Base-by-base conservation (phyloP, 2,797 vertebrate species). In the Argentina silus region DNA sequence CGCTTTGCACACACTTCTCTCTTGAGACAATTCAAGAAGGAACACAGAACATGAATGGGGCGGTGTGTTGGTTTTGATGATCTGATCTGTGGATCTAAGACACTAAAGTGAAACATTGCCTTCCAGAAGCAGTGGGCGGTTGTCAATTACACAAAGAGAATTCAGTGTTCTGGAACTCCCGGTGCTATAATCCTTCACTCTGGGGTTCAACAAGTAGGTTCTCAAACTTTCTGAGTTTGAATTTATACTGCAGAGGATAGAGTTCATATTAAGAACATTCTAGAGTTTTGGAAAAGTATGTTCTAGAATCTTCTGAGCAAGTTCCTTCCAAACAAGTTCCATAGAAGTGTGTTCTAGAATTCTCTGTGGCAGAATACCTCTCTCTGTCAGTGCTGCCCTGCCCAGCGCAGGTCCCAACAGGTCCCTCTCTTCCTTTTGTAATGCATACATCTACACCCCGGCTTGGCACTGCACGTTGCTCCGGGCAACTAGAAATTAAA, bases 41-140 rank as follows among this genome's bases (percentile, higher is more conserved):
- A 12, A 11, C 9, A 50, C 15, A 50, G 3, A 3, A 14, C 17
- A 3, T 9, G 21, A 21, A 21, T 59, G 56, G 9, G 23, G 56
- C 1, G 56, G 56, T 59, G 56, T 47, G 11, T 8, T 14, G 59
- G 27, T 36, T 63, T 63, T 63, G 42, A 63, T 63, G 56, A 21
- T 21, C 23, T 59, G n/a, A 11, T 59, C 17, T 23, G 19, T 21
- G 23, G 23, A 9, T 21, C 61, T 44, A 8, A 44, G 42, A 63
- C 21, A 43, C 60, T 62, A 43, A 60, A 43, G 60, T 17, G 43
- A 63, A 63, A 44, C 15, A 45, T 12, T 8, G 12, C 61, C 61
- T 63, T 63, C n/a, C 61, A 43, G 61, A n/a, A 63, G 17, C 42
- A 45, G 61, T 44, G 43, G 42, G 61, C 44, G 61, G 61, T 63